Evolutionary conservation across 2,113 vertebrate genomes (phyloP).

Genomic region (Neotoma lepida): DNA sequence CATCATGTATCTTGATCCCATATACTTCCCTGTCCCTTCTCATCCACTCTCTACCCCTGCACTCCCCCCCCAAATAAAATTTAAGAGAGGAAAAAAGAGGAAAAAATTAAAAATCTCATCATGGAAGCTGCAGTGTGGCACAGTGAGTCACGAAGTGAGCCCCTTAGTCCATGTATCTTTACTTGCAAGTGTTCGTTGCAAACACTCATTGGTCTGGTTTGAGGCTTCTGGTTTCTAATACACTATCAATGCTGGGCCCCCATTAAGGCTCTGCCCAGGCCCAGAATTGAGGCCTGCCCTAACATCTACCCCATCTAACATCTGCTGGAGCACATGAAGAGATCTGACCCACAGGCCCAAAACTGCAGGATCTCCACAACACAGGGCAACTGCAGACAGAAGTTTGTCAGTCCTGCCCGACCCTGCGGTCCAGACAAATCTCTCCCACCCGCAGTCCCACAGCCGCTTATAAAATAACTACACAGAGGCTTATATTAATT

Average conservation of each 20-base stretch:
- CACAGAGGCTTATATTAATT: too few species aligned
- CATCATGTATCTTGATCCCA: neutral
- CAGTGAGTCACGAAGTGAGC: neutral
- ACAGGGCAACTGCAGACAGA: neutral
- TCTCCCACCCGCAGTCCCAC: too few species aligned
- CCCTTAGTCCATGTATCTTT: neutral
- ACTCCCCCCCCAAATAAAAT: neutral
- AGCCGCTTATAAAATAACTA: too few species aligned
- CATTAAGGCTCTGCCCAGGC: neutral
- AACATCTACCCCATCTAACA: neutral
- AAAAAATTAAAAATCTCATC: neutral
- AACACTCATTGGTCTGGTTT: neutral
- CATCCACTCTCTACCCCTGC: neutral
- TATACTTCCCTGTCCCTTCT: neutral
- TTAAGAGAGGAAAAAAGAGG: neutral
- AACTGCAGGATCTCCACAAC: neutral
- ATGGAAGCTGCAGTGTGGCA: neutral
- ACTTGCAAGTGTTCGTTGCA: neutral
- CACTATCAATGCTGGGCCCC: neutral
- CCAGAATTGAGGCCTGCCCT: neutral
- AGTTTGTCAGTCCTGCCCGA: too few species aligned
- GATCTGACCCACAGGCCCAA: accelerated
- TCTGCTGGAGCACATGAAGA: neutral
- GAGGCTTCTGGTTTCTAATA: neutral
- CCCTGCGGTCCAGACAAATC: too few species aligned